Conservation (phyloP, 2,888 invertebrate species). For the Venusia cambrica region DNA sequence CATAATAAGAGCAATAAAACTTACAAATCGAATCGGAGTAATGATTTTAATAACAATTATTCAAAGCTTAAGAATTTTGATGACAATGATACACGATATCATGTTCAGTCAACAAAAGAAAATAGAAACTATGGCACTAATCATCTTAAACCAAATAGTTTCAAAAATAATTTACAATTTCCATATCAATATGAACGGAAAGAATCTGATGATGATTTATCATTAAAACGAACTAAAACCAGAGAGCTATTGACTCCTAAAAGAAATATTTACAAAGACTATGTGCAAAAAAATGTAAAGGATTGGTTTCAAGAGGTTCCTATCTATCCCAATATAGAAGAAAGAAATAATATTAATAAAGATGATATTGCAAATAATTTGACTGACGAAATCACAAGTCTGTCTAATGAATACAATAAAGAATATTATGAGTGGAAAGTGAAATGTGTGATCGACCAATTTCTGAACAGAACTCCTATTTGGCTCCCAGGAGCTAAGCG, state of each 20-base stretch:
- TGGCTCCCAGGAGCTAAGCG: conserved; percentile 37
- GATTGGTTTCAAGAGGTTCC: conserved; percentile 47
- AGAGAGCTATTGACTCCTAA: conserved; percentile 16
- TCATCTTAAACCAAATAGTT: too few relatives aligned
- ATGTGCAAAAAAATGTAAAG: conserved; percentile 34
- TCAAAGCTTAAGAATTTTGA: too few relatives aligned
- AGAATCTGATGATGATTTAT: conserved; percentile 7
- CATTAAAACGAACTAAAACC: conserved; percentile 10
- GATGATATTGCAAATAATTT: conserved; percentile 39
- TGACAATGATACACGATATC: too few relatives aligned
- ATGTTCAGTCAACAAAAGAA: too few relatives aligned
- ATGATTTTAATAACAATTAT: too few relatives aligned
- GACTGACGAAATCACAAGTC: conserved; percentile 37
- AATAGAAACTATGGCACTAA: too few relatives aligned
- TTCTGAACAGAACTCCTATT: conserved; percentile 40
- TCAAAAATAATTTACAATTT: too few relatives aligned
- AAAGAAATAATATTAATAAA: conserved; percentile 36
- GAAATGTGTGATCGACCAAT: conserved; percentile 37
- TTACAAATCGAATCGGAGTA: too few relatives aligned
- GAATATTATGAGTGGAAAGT: conserved; percentile 35
- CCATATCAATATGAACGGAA: too few relatives aligned
- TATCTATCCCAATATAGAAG: conserved; percentile 29
- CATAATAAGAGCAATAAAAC: too few relatives aligned
- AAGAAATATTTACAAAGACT: conserved; percentile 34
- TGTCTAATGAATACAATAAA: conserved; percentile 23